A percentile compares a stretch with the other conserved stretches of the same genome.
These are phyloP conservation scores for Butastur rufipennis DNA, from an alignment of 2,113 vertebrate species.

Conservation along the genomic window DNA sequence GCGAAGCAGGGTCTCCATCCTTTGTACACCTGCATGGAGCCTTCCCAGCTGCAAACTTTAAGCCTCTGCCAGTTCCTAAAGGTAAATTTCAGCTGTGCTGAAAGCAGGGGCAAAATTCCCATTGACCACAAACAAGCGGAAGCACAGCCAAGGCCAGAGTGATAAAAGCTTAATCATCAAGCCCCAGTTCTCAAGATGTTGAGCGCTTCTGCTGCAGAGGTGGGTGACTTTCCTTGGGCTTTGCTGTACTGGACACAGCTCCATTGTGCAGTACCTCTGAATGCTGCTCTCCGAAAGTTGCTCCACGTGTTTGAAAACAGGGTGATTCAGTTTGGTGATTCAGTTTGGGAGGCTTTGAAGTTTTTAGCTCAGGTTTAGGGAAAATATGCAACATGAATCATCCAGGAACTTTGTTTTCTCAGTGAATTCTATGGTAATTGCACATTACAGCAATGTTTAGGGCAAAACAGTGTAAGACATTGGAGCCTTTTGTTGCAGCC, in stretches of 20 bases:
- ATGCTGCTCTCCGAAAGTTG: background rate
- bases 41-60: background rate
- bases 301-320: background rate
- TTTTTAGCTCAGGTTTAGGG: slow-evolving; percentile 18
- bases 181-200: background rate
- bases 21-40: background rate
- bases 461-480: background rate
- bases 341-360: slow-evolving; percentile 5
- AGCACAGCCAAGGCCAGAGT: background rate
- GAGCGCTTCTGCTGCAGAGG: background rate
- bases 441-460: background rate
- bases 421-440: background rate
- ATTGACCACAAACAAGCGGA: fast-evolving
- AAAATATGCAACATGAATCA: slow-evolving; percentile 13
- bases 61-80: background rate
- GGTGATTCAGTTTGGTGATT: background rate
- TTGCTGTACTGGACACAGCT: background rate
- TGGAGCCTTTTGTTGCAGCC: background rate
- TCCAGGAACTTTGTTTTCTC: slow-evolving; percentile 2
- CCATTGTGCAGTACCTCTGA: background rate
- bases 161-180: background rate
- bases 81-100: background rate
- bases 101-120: background rate
- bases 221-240: background rate
- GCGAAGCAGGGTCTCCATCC: background rate